phyloP scores from a whole-genome alignment of 2,113 vertebrate species.

The Alces alces region DNA sequence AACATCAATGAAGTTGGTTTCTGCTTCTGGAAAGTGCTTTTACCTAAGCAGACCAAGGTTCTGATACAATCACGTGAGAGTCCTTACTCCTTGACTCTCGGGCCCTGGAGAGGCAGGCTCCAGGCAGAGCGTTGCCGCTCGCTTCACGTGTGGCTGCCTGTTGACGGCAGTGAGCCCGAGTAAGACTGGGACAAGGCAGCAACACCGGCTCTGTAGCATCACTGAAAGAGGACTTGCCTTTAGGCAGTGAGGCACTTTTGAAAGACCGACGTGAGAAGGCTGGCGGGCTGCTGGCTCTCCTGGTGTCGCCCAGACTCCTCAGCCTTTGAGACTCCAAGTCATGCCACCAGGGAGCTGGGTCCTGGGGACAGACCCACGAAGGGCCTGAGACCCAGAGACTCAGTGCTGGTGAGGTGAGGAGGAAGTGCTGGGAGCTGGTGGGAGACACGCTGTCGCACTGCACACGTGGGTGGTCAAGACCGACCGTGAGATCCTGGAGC shows the following conservation, averaged over 20 bases:
- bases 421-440: neutral
- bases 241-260: neutral
- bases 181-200: neutral
- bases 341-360: neutral
- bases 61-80: neutral
- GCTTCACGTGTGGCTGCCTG: neutral
- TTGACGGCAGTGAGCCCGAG: neutral
- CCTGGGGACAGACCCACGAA: neutral
- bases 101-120: neutral
- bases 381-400: neutral
- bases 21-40: conserved; percentile 46
- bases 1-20: conserved; percentile 49
- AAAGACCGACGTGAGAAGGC: neutral
- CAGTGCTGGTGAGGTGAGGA: neutral
- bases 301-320: neutral
- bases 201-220: neutral
- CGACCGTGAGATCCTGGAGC: neutral
- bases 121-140: neutral
- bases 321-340: neutral
- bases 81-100: neutral
- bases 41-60: neutral
- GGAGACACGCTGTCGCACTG: neutral
- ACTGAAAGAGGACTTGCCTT: neutral
- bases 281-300: neutral
- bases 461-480: neutral